Percentiles rank a stretch among this genome's conserved stretches.
phyloP scores from a whole-genome alignment of 2,888 invertebrate species.

The Lithophane semibrunnea region DNA sequence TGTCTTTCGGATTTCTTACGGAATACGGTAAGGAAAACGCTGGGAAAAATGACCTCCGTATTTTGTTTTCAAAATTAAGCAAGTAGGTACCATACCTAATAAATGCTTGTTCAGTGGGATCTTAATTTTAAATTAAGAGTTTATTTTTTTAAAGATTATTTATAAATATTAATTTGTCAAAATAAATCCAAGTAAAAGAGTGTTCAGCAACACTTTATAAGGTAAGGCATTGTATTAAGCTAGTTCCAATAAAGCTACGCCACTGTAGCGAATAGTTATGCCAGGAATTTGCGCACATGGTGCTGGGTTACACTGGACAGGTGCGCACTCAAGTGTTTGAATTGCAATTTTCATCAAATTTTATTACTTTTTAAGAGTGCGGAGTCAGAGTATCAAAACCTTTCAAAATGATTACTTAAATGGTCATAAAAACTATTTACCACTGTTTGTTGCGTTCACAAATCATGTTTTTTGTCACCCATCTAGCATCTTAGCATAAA shows the following conservation, averaged over 20 bases:
- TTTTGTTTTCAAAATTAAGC: no score
- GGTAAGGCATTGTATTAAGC: no score
- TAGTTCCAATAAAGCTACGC: slow-evolving; percentile 52
- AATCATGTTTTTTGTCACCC: not conserved
- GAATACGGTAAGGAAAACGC: not conserved
- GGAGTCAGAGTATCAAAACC: not conserved
- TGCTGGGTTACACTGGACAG: slow-evolving; percentile 64
- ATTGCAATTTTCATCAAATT: not conserved
- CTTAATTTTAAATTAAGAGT: not conserved
- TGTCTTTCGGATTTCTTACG: not conserved
- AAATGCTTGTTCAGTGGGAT: not conserved
- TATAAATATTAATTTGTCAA: not conserved
- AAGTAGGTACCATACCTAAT: not conserved
- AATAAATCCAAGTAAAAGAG: no score
- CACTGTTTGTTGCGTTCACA: not conserved
- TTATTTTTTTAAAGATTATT: not conserved
- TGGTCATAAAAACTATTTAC: not conserved
- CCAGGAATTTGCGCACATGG: slow-evolving; percentile 82
- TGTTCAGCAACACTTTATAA: not conserved
- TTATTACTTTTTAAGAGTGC: no score
- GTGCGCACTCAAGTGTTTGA: slow-evolving; percentile 58
- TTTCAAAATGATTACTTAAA: no score
- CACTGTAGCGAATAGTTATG: slow-evolving; percentile 73
- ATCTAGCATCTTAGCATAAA: not conserved
- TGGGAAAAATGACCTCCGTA: not conserved